phyloP scores from a whole-genome alignment of 2,797 vertebrate species.

The Lutjanus campechanus region DNA sequence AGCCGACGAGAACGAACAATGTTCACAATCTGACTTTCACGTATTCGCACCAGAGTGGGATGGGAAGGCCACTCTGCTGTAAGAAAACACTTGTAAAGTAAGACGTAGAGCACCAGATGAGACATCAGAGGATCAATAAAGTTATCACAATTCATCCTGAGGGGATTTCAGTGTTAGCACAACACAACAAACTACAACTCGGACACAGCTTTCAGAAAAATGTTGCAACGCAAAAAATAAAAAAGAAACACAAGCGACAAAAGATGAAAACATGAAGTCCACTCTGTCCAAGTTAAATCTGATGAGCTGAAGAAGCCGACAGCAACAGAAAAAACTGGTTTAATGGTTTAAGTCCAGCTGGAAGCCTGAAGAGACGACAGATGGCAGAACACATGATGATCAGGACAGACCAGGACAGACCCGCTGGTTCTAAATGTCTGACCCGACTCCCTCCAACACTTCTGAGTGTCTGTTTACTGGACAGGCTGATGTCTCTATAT shows the following conservation, averaged over 20 bases:
- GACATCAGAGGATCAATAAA: no score
- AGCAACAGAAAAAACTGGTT: background rate
- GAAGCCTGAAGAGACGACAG: background rate
- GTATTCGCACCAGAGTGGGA: no score
- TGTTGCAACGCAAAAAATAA: background rate
- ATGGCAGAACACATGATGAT: background rate
- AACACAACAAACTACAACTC: background rate
- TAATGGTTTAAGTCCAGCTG: background rate
- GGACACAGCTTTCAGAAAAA: no score
- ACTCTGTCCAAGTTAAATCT: no score
- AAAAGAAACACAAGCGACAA: background rate
- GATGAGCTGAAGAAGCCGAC: background rate
- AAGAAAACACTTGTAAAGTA: no score
- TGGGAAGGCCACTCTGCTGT: no score
- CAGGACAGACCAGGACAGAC: background rate
- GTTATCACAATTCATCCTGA: no score
- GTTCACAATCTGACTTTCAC: no score
- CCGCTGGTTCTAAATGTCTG: background rate
- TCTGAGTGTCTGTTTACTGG: background rate
- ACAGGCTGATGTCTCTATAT: background rate
- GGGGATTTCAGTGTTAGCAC: no score
- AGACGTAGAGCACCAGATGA: no score
- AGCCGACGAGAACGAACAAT: no score
- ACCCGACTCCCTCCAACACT: background rate
- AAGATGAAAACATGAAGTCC: background rate